Evolutionary conservation across 2,797 vertebrate genomes (phyloP).

Genomic region (Channa striata): DNA sequence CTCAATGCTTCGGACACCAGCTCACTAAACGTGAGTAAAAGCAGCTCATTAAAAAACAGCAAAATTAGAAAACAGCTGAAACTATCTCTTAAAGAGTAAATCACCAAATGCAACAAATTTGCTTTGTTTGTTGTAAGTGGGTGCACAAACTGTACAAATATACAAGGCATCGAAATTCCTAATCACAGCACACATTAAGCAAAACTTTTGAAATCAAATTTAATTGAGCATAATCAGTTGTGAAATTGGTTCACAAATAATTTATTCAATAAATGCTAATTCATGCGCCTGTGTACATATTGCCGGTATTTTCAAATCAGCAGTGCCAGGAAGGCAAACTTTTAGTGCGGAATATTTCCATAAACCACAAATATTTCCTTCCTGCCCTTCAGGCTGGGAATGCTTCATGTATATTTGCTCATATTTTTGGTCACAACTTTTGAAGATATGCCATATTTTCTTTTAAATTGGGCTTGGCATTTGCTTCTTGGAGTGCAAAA

Average conservation of each 20-base stretch:
- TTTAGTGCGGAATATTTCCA: background rate
- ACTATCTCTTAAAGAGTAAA: too few species aligned
- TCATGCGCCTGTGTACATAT: background rate
- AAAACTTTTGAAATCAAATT: background rate
- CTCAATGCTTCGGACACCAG: background rate
- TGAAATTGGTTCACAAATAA: background rate
- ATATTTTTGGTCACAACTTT: background rate
- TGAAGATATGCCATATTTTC: background rate
- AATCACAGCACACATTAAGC: background rate
- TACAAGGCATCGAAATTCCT: background rate
- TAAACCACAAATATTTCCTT: background rate
- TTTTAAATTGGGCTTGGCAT: background rate
- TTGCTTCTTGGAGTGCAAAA: slow-evolving; percentile 53
- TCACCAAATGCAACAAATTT: background rate
- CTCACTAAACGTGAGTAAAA: background rate
- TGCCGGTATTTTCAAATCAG: background rate
- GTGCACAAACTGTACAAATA: background rate
- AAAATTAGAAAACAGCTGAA: too few species aligned
- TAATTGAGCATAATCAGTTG: background rate
- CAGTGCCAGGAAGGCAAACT: background rate
- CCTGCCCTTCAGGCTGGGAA: background rate
- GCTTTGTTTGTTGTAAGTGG: too few species aligned
- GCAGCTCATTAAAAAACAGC: too few species aligned
- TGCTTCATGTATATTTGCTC: background rate
- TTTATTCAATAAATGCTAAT: background rate